A percentile compares a stretch with the other conserved stretches of the same genome.
Evolutionary conservation across 2,113 vertebrate genomes (phyloP).

Genomic region (Pterocles burchelli): DNA sequence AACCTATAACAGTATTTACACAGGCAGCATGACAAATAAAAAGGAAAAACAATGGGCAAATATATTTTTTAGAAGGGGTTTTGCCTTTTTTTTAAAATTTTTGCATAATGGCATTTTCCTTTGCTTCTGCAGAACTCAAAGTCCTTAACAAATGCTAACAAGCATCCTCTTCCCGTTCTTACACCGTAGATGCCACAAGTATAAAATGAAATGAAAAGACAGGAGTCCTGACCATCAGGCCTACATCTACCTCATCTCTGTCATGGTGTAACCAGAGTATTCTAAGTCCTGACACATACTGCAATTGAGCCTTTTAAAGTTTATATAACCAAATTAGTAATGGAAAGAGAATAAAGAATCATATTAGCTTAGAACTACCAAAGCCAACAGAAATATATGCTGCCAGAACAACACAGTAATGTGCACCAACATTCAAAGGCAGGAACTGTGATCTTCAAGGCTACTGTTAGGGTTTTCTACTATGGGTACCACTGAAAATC

Average conservation of each 20-base stretch:
- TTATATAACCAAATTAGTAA: background rate
- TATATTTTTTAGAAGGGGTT: background rate
- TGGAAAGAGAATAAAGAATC: background rate
- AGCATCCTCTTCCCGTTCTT: background rate
- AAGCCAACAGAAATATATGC: background rate
- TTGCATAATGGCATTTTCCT: background rate
- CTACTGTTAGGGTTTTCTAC: background rate
- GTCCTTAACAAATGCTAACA: background rate
- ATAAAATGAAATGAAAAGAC: background rate
- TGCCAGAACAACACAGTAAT: background rate
- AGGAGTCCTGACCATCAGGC: background rate
- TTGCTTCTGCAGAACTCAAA: background rate
- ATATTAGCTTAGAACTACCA: background rate
- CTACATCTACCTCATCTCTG: background rate
- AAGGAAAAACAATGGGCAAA: background rate
- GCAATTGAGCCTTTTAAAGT: background rate
- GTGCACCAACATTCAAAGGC: background rate
- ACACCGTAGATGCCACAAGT: background rate
- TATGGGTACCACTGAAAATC: background rate
- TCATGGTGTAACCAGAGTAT: background rate
- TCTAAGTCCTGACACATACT: background rate
- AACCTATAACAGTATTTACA: background rate
- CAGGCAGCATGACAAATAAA: background rate
- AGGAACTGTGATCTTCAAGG: background rate
- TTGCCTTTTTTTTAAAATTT: background rate